These are phyloP conservation scores for Brachionus plicatilis DNA, from an alignment of 1,140 invertebrate genomes.

Conservation along the genomic window DNA sequence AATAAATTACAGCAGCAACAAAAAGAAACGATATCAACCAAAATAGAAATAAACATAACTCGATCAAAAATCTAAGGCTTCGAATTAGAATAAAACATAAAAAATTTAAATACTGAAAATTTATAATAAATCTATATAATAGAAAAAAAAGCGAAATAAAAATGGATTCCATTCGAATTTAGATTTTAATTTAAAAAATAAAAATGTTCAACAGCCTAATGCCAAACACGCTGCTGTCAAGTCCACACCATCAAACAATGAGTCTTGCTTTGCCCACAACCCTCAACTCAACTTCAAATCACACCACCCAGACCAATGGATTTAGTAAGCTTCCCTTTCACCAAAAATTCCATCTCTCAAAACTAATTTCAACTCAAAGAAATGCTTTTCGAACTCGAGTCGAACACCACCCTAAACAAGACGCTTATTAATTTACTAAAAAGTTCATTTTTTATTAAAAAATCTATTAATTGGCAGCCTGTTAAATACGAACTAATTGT, in stretches of 20 bases:
- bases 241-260: neutral
- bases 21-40: conserved; percentile 30
- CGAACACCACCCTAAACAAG: neutral
- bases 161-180: neutral
- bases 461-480: conserved; percentile 12
- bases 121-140: neutral
- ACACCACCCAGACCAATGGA: neutral
- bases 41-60: conserved; percentile 9
- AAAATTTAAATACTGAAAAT: conserved; percentile 23
- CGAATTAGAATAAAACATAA: neutral
- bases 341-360: neutral
- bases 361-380: neutral
- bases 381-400: conserved; percentile 12
- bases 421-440: conserved; percentile 13
- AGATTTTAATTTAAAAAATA: neutral
- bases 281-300: neutral
- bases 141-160: neutral
- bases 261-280: neutral
- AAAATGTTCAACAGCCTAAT: conserved; percentile 23
- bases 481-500: conserved; percentile 23
- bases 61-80: neutral
- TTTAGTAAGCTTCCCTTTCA: neutral
- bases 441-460: conserved; percentile 29
- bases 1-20: conserved; percentile 14
- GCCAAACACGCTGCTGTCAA: neutral